Evolutionary conservation across 2,888 invertebrate genomes (phyloP), one percentile per base, ranked within the genome.

Genomic region (Ennomos quercinarius): DNA sequence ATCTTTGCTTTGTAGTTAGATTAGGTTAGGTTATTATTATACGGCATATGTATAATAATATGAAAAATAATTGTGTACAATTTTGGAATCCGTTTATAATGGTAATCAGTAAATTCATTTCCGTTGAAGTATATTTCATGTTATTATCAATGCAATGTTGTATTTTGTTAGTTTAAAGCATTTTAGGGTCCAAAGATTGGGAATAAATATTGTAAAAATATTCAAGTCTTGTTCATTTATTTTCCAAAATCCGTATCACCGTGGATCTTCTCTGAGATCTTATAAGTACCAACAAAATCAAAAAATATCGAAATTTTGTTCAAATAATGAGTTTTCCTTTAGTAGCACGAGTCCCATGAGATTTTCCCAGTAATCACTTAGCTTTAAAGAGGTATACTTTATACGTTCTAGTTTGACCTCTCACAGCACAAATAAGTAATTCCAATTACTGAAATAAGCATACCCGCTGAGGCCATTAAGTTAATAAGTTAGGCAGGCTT

Each of bases 171-270:
- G 94, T 93, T 94, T 94, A 94, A 94, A 94, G 93, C 94, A 94
- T 89, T 94, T 94, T 95, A 95, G 94, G 94, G 94, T 95, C 94
- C 94, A 95, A 94, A 94, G 94, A 94, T 94, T 94, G 94, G 94
- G 94, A 94, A 94, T 94, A 94, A 94, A 94, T 91, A 72, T 93
- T 94, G 94, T 94, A 93, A 93, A 78, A 93, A 91, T 87, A 84
- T 79, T 80, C 72, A 70, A 71, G 71, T 74, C 71, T 86, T 89
- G 83, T 88, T 87, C 86, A 76, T 80, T 87, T 81, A 51, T 50
- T 57, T 54, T 55, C 38, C 43, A 63, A 45, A 11, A 36, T 44
- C 58, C 53, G 40, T 17, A 50, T 35, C 10, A 38, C 17, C 8
- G 34, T 5, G 6, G 0, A 27, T 27, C 27, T 6, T 27, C 5